Conservation (phyloP, 2,113 vertebrate species). For the Rhineura floridana region DNA sequence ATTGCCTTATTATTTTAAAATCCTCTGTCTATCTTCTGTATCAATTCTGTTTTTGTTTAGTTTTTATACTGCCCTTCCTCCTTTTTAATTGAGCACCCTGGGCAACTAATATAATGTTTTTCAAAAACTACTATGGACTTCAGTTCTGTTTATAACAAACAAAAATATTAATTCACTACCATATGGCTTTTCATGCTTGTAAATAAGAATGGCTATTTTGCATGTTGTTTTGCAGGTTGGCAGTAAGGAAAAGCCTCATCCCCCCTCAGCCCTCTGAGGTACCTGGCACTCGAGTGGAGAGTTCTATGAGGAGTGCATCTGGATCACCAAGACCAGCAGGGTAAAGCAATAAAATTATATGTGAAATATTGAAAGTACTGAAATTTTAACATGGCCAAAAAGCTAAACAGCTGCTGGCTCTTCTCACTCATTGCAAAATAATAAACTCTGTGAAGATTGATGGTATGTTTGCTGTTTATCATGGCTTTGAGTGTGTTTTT, state of each 20-base stretch:
- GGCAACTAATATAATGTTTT: background rate
- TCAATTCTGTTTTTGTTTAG: too few relatives aligned
- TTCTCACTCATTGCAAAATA: background rate
- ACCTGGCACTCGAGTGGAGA: slow-evolving; percentile 83
- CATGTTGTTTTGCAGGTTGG: slow-evolving; percentile 78
- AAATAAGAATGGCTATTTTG: background rate
- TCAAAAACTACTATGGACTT: background rate
- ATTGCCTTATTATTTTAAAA: slow-evolving; percentile 37
- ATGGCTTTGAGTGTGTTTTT: too few relatives aligned
- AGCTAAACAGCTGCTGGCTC: background rate
- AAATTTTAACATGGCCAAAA: background rate
- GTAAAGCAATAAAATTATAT: slow-evolving; percentile 73
- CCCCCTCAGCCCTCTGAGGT: slow-evolving; percentile 88
- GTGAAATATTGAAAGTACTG: background rate
- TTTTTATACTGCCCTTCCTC: too few relatives aligned
- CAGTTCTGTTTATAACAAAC: background rate
- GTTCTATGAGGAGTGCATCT: slow-evolving; percentile 83
- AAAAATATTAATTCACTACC: background rate
- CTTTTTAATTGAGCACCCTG: background rate
- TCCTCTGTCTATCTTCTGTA: background rate
- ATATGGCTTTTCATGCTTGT: background rate
- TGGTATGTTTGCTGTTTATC: too few relatives aligned
- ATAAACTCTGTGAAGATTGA: background rate
- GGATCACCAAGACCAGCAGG: slow-evolving; percentile 92
- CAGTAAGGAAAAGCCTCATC: slow-evolving; percentile 93